Evolutionary conservation across 2,113 vertebrate genomes (phyloP).

Genomic region (Salvelinus namaycush): DNA sequence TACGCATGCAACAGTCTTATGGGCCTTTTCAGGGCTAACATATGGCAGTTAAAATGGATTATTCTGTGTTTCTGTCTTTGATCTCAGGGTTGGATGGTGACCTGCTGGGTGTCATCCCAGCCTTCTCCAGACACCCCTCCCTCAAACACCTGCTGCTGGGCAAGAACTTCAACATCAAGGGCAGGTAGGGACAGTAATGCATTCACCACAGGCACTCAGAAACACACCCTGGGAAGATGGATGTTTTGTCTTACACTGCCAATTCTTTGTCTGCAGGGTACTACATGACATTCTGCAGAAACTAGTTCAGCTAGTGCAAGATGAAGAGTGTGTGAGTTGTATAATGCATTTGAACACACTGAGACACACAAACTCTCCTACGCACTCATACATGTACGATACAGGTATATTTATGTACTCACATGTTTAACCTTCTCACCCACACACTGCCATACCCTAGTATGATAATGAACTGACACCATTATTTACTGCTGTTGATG

Average conservation of each 20-base stretch:
- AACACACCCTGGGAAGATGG: not conserved
- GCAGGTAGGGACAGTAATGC: constrained; percentile 72
- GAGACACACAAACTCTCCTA: constrained; percentile 11
- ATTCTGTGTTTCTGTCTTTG: not conserved
- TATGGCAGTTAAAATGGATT: not conserved
- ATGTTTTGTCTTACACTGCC: not conserved
- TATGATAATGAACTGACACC: constrained; percentile 50
- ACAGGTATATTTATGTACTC: constrained; percentile 7
- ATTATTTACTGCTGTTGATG: constrained; percentile 62
- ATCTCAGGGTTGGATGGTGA: constrained; percentile 83
- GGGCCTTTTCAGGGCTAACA: not conserved
- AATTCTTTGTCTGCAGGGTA: constrained; percentile 69
- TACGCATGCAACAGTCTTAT: not conserved
- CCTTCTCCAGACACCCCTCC: constrained; percentile 83
- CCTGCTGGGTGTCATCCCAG: constrained; percentile 81
- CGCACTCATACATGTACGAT: constrained; percentile 5
- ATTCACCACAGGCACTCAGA: not conserved
- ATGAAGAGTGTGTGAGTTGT: constrained; percentile 90
- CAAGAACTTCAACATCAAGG: constrained; percentile 92
- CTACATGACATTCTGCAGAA: constrained; percentile 88
- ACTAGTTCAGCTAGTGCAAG: constrained; percentile 87
- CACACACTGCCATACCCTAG: constrained; percentile 29
- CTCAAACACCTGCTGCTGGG: constrained; percentile 88
- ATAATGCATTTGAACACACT: constrained; percentile 19
- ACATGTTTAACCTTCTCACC: constrained; percentile 20